Percentiles rank a stretch among this genome's conserved stretches.
Conservation (phyloP, 2,113 vertebrate genomes). For the Melanotaenia duboulayi region DNA sequence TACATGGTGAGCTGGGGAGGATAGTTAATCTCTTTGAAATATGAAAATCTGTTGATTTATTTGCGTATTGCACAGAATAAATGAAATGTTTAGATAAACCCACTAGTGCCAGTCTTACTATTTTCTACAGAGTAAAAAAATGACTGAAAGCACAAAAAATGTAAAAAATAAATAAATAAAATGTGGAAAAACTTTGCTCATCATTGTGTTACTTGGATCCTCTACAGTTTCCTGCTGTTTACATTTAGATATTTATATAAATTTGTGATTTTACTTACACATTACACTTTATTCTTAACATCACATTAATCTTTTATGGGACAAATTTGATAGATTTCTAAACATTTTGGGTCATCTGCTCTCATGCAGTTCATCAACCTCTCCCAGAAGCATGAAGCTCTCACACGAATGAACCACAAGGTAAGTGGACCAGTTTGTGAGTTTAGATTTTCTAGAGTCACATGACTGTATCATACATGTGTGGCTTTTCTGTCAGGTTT, state of each 20-base stretch:
- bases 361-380: slow-evolving; percentile 91
- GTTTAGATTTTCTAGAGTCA: background rate
- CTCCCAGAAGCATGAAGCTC: slow-evolving; percentile 86
- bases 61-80: background rate
- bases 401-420: slow-evolving; percentile 88
- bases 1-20: slow-evolving; percentile 85
- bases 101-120: background rate
- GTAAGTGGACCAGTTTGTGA: slow-evolving; percentile 67
- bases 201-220: too few relatives aligned
- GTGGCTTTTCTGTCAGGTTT: slow-evolving; percentile 76
- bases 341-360: background rate
- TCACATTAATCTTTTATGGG: background rate
- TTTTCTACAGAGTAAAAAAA: background rate
- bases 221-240: too few relatives aligned
- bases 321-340: too few relatives aligned
- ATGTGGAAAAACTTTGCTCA: too few relatives aligned
- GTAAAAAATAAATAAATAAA: too few relatives aligned
- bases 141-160: background rate
- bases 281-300: background rate
- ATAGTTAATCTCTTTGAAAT: background rate
- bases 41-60: background rate
- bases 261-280: background rate
- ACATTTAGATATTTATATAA: background rate
- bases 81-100: background rate
- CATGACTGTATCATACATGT: background rate